Evolutionary conservation across 2,888 invertebrate species (phyloP).

Genomic region (Gymnocheta viridis): DNA sequence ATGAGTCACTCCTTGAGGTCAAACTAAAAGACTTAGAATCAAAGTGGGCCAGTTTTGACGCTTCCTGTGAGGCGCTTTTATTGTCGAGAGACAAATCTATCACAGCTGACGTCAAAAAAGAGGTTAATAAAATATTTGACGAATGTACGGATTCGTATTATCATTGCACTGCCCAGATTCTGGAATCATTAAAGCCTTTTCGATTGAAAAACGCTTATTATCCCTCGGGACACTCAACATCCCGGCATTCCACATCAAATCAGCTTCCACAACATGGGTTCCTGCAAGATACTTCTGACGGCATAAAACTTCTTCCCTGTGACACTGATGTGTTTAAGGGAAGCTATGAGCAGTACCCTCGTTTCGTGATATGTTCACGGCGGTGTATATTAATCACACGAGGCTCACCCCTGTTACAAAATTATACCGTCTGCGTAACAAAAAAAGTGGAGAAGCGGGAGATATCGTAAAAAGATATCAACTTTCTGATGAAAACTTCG

Average conservation of each 20-base stretch:
- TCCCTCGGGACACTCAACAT: background rate
- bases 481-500: conserved; percentile 16
- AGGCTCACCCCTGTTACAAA: too few relatives aligned
- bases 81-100: background rate
- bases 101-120: background rate
- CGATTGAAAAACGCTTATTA: background rate
- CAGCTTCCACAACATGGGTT: background rate
- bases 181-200: background rate
- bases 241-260: background rate
- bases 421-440: too few relatives aligned
- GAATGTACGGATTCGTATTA: background rate
- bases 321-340: too few relatives aligned
- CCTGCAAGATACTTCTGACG: too few relatives aligned
- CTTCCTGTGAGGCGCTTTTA: background rate
- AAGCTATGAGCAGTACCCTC: too few relatives aligned
- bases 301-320: background rate
- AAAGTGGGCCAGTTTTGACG: background rate
- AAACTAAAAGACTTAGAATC: background rate
- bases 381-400: too few relatives aligned
- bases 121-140: background rate
- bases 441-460: too few relatives aligned
- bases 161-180: background rate
- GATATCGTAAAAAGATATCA: too few relatives aligned
- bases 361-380: too few relatives aligned
- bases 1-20: too few relatives aligned